These are phyloP conservation scores for Papilio gigon DNA, from an alignment of 2,888 invertebrate genomes.

Conservation along the genomic window DNA sequence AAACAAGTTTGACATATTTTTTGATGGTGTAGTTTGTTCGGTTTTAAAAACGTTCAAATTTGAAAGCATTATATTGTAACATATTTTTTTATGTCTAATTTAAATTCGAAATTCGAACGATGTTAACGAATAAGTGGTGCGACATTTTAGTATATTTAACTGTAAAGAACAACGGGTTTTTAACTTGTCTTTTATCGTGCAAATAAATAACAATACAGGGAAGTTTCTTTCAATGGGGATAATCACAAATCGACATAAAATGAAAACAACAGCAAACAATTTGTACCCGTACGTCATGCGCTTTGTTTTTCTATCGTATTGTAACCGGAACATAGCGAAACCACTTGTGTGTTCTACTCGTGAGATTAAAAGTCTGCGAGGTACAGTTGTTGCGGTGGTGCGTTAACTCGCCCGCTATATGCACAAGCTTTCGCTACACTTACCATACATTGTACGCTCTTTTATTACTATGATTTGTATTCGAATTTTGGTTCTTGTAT, in stretches of 20 bases:
- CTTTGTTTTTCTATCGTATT: conserved; percentile 16
- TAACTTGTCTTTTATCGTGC: background rate
- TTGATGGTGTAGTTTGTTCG: too few species aligned
- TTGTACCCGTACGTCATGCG: conserved; percentile 1
- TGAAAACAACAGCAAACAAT: conserved; percentile 18
- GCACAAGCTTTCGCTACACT: conserved; percentile 64
- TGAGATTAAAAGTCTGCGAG: conserved; percentile 73
- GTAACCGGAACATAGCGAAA: conserved; percentile 25
- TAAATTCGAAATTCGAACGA: background rate
- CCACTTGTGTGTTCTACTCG: conserved; percentile 56
- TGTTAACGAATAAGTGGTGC: too few species aligned
- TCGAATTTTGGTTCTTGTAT: conserved; percentile 8
- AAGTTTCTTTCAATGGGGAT: background rate
- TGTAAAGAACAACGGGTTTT: too few species aligned
- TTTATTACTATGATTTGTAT: conserved; percentile 18
- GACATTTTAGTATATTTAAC: too few species aligned
- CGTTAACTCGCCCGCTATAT: conserved; percentile 53
- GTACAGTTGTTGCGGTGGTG: conserved; percentile 68
- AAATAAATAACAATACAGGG: background rate
- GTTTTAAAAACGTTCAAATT: too few species aligned
- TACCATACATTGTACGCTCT: conserved; percentile 47
- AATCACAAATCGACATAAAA: conserved; percentile 20
- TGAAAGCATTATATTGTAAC: too few species aligned
- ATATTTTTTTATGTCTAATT: too few species aligned
- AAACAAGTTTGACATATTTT: too few species aligned